These are phyloP conservation scores for Drosophila acutilabella DNA, from an alignment of 2,888 invertebrate species.

Conservation along the genomic window DNA sequence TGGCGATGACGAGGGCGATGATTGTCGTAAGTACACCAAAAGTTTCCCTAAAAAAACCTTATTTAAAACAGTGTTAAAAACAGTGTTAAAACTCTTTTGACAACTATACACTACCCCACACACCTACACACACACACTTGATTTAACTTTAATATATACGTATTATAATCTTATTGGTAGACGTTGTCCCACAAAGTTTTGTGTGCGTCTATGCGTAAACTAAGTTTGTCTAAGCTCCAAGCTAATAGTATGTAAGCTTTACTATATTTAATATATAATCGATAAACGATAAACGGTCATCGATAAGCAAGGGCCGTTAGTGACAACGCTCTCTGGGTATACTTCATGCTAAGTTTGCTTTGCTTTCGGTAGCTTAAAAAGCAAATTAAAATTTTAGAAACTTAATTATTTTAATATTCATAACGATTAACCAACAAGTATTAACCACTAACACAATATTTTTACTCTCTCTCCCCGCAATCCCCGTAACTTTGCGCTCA, in stretches of 20 bases:
- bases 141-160: conserved; percentile 8
- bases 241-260: conserved; percentile 28
- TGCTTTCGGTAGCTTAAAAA: conserved; percentile 40
- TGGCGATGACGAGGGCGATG: conserved; percentile 87
- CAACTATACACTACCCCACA: conserved; percentile 8
- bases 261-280: conserved; percentile 5
- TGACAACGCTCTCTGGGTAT: conserved; percentile 7
- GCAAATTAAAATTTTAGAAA: background rate
- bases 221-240: conserved; percentile 54
- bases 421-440: conserved; percentile 29
- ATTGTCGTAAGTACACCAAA: conserved; percentile 83
- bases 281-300: conserved; percentile 25
- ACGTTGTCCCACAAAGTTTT: conserved; percentile 14
- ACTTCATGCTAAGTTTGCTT: conserved; percentile 18
- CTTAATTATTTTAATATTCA: background rate
- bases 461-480: conserved; percentile 40
- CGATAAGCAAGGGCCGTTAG: conserved; percentile 6
- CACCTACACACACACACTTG: conserved; percentile 1
- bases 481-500: conserved; percentile 8
- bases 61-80: background rate
- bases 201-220: conserved; percentile 43
- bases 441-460: conserved; percentile 51
- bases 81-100: conserved; percentile 23
- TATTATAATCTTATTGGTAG: conserved; percentile 34
- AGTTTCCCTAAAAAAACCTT: background rate